A percentile compares a stretch with the other conserved stretches of the same genome.
Evolutionary conservation across 1,140 invertebrate species (phyloP).

Genomic region (Brachionus paranguensis): DNA sequence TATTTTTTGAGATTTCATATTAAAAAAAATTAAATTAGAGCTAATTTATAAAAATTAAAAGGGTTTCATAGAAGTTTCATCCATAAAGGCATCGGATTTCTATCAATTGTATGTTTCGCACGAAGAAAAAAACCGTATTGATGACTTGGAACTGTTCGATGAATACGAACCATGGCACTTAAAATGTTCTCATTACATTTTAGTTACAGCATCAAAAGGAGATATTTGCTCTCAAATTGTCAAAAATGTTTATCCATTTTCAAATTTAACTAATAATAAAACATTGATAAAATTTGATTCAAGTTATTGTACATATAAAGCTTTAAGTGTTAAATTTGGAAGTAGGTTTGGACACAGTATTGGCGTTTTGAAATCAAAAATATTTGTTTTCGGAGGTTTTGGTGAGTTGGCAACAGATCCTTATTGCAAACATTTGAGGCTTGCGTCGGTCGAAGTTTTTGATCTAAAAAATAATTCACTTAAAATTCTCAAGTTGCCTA

Average conservation of each 20-base stretch:
- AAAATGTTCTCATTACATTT: constrained; percentile 59
- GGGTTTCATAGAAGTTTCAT: constrained; percentile 54
- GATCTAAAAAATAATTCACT: not conserved
- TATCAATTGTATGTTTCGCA: constrained; percentile 47
- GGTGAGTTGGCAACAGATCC: constrained; percentile 25
- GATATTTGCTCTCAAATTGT: not conserved
- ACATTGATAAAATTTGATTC: not conserved
- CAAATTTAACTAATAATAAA: not conserved
- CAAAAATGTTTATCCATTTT: not conserved
- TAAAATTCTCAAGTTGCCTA: not conserved
- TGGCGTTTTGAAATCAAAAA: constrained; percentile 37
- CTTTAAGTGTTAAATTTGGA: not conserved
- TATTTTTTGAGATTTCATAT: not conserved
- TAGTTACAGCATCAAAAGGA: constrained; percentile 44
- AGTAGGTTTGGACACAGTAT: constrained; percentile 48
- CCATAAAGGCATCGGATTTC: constrained; percentile 55
- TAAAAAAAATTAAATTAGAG: not conserved
- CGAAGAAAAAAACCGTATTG: constrained; percentile 51
- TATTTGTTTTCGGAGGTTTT: constrained; percentile 43
- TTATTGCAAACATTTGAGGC: constrained; percentile 9
- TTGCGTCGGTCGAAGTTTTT: not conserved
- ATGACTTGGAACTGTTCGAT: constrained; percentile 59
- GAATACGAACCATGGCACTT: constrained; percentile 60
- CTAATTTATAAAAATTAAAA: constrained; percentile 42
- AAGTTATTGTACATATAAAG: not conserved